Percentiles rank a stretch among this genome's conserved stretches.
phyloP scores from a whole-genome alignment of 2,888 invertebrate species.

The Sabatieria punctata region DNA sequence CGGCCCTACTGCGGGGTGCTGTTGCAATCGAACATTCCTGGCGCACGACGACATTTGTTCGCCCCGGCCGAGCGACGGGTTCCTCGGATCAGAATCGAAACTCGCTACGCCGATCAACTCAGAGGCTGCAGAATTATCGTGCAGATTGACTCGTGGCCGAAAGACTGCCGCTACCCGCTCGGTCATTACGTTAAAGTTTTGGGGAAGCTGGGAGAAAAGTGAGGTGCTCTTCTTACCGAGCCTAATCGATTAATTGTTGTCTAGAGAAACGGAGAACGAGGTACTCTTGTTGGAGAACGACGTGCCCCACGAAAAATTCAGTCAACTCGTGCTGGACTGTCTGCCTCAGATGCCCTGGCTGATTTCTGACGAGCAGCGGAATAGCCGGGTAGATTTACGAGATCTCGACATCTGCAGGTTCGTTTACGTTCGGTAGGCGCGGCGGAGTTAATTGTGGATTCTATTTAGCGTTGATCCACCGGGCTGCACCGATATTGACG shows the following conservation, averaged over 20 bases:
- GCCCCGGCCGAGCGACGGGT: conserved; percentile 81
- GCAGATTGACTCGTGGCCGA: conserved; percentile 87
- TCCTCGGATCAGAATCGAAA: conserved; percentile 86
- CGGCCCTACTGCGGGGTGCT: conserved; percentile 92
- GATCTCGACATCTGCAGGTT: conserved; percentile 69
- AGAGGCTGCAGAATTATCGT: conserved; percentile 59
- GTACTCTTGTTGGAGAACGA: conserved; percentile 88
- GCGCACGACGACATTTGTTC: conserved; percentile 56
- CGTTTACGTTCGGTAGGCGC: no score
- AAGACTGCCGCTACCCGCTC: conserved; percentile 20
- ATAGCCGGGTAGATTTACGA: conserved; percentile 57
- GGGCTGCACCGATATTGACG: conserved; percentile 97
- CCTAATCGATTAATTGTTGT: neutral
- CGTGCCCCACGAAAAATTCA: conserved; percentile 85
- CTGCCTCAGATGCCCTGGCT: conserved; percentile 74
- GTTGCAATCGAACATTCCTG: conserved; percentile 40
- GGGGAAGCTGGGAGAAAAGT: neutral
- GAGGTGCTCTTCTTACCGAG: neutral
- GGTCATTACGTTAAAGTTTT: conserved; percentile 7
- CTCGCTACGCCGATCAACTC: conserved; percentile 54
- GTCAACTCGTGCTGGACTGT: conserved; percentile 75
- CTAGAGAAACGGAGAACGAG: conserved; percentile 65
- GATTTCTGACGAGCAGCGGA: conserved; percentile 54
- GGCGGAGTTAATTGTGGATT: no score
- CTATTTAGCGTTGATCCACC: neutral